These are phyloP conservation scores for Dysidea cf. avara DNA, from an alignment of 37 sponge, comb jelly and placozoan genomes.

Conservation along the genomic window DNA sequence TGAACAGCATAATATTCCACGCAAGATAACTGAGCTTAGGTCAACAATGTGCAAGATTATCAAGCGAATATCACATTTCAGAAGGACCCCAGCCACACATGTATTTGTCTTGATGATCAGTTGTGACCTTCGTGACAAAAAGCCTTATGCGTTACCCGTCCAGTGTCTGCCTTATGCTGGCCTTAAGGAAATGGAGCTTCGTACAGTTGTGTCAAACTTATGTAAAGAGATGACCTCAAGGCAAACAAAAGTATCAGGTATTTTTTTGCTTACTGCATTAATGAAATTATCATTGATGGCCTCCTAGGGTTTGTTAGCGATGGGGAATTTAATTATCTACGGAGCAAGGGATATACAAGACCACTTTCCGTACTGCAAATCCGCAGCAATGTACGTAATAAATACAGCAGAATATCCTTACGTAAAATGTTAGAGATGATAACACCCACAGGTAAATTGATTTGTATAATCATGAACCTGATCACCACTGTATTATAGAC, in stretches of 20 bases:
- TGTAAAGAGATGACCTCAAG: conserved; percentile 3
- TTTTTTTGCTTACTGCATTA: too few relatives aligned
- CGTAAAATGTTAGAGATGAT: background rate
- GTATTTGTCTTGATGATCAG: conserved; percentile 47
- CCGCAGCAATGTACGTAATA: background rate
- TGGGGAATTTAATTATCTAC: too few relatives aligned
- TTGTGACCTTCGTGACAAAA: conserved; percentile 12
- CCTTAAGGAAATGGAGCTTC: conserved; percentile 14
- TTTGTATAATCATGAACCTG: too few relatives aligned
- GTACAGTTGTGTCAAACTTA: background rate
- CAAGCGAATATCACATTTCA: background rate
- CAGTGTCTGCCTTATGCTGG: conserved; percentile 49
- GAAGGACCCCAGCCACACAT: conserved; percentile 37
- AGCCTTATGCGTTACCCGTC: conserved; percentile 56
- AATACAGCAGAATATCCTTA: background rate
- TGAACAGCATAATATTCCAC: background rate
- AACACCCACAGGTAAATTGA: background rate
- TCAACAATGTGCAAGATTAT: background rate
- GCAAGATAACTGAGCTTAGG: conserved; percentile 9
- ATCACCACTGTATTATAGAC: too few relatives aligned
- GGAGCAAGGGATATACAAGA: conserved; percentile 23
- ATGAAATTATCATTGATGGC: too few relatives aligned
- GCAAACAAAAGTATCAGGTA: conserved; percentile 20
- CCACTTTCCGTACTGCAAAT: conserved; percentile 17
- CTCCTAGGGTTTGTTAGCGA: too few relatives aligned